phyloP scores from a whole-genome alignment of 2,113 vertebrate genomes.

The Pluvianellus socialis region DNA sequence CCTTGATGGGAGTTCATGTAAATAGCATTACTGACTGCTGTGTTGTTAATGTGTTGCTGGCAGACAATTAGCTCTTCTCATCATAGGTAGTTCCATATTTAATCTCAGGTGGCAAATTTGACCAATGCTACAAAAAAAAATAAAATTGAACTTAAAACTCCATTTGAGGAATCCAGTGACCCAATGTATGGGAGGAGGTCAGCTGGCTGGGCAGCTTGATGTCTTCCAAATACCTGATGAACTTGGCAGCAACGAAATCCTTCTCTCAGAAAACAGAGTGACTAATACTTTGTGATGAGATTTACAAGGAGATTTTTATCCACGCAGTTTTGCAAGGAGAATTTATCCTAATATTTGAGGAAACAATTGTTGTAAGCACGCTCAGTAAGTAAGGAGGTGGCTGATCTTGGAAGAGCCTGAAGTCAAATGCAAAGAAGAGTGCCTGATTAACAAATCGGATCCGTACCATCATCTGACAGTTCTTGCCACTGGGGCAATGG shows the following conservation, averaged over 20 bases:
- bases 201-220: background rate
- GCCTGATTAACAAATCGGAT: background rate
- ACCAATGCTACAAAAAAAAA: background rate
- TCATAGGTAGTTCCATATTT: background rate
- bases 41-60: background rate
- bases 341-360: background rate
- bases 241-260: background rate
- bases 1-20: background rate
- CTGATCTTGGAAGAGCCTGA: background rate
- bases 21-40: background rate
- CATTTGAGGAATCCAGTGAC: background rate
- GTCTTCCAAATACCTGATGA: background rate
- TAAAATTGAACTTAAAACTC: background rate
- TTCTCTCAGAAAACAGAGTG: background rate
- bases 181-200: background rate
- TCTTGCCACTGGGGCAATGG: fast-evolving
- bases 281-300: background rate
- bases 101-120: background rate
- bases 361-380: background rate
- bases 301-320: background rate
- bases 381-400: background rate
- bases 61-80: background rate
- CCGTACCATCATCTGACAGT: fast-evolving
- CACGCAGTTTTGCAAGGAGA: background rate
- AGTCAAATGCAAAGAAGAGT: background rate